Conservation (phyloP, 35 echinoderm and acorn worm species). For the Lytechinus variegatus region DNA sequence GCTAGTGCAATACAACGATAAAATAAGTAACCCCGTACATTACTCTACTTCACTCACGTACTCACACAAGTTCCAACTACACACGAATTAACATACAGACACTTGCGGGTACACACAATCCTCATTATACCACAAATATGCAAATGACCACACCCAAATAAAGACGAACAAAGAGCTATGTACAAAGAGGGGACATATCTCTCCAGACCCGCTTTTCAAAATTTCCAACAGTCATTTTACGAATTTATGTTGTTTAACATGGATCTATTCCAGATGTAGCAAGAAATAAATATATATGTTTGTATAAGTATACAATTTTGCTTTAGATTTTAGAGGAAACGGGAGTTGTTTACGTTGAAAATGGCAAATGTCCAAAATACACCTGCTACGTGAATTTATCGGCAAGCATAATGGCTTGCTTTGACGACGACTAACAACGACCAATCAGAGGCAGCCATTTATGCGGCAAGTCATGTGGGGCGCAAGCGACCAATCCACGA, state of each 20-base stretch:
- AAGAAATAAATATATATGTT: neutral
- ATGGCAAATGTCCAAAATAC: neutral
- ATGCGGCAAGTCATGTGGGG: constrained; percentile 59
- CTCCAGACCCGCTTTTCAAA: neutral
- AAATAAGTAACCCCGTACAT: neutral
- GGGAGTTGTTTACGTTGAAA: neutral
- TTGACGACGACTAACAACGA: constrained; percentile 71
- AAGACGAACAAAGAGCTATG: neutral
- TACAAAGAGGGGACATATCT: neutral
- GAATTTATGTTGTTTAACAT: neutral
- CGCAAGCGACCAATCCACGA: constrained; percentile 61
- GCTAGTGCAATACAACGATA: neutral
- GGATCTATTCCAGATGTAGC: neutral
- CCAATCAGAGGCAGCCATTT: constrained; percentile 70
- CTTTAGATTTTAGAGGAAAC: neutral
- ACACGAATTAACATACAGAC: too few species aligned
- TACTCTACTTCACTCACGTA: neutral
- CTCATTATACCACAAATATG: neutral
- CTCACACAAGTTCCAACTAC: too few species aligned
- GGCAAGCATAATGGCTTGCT: constrained; percentile 65
- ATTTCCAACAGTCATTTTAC: neutral
- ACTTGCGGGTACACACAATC: too few species aligned
- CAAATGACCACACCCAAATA: constrained; percentile 10
- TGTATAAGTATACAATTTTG: neutral
- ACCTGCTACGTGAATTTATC: constrained; percentile 30